These are phyloP conservation scores for Pygmarrhopalites habei DNA, from an alignment of 1,140 invertebrate genomes.

Conservation along the genomic window DNA sequence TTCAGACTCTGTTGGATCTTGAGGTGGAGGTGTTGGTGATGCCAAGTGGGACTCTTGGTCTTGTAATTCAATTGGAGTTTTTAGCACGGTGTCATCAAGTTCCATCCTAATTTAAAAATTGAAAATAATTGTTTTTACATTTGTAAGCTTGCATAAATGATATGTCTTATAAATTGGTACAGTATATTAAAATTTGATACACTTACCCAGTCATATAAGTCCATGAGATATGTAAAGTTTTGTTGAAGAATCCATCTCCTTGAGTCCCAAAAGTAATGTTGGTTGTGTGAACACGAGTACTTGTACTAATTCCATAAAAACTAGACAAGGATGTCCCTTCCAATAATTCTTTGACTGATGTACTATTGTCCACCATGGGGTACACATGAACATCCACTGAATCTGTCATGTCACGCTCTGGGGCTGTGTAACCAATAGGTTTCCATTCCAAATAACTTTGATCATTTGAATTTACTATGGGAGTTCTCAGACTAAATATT, in stretches of 20 bases:
- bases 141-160: too few relatives aligned
- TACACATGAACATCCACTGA: conserved; percentile 33
- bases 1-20: too few relatives aligned
- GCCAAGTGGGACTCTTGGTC: too few relatives aligned
- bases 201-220: conserved; percentile 28
- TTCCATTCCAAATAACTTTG: conserved; percentile 36
- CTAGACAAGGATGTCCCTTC: conserved; percentile 20
- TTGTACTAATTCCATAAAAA: conserved; percentile 21
- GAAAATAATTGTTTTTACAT: too few relatives aligned
- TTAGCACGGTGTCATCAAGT: too few relatives aligned
- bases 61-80: too few relatives aligned
- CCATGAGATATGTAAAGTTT: conserved; percentile 24
- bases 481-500: conserved; percentile 23
- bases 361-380: background rate
- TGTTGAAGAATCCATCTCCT: conserved; percentile 35
- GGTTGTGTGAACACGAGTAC: conserved; percentile 12
- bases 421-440: conserved; percentile 32
- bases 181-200: too few relatives aligned
- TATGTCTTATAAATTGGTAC: too few relatives aligned
- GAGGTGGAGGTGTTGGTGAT: too few relatives aligned
- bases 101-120: too few relatives aligned
- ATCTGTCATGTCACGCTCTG: conserved; percentile 25
- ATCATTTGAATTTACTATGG: conserved; percentile 15
- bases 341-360: conserved; percentile 3
- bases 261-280: conserved; percentile 36